Base-by-base conservation (phyloP, 2,888 invertebrate genomes). In the Parascotia fuliginaria region DNA sequence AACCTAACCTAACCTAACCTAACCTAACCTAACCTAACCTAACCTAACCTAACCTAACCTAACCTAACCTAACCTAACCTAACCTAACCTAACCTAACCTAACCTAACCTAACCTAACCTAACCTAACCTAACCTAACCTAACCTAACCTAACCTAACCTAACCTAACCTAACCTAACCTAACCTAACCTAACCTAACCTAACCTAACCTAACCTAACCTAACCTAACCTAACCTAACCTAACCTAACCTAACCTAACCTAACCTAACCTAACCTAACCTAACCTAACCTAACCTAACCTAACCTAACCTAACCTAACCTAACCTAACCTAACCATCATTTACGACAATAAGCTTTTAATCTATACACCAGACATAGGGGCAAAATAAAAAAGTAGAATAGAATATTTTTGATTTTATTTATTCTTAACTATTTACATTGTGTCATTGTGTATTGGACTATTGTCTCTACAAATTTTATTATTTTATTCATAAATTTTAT, bases 251-350 rank as follows among this genome's bases (percentile, higher is more conserved):
- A 55, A 58, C 54, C 55, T 58, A 56, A 54, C 56, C 56, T 54
- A 60, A 60, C 60, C 60, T 52, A 60, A 55, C 58, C 55, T 56
- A 55, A 54, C 55, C 54, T 56, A 60, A 57, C 61, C 61, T 57
- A 57, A 55, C 59, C 60, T 57, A 56, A 56, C 60, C 60, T 29
- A 40, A 29, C 9, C 9, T 12, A 14, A 29, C 16, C 16, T 16
- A 34, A 34, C 16, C 34, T 36, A 36, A 36, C 36, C 36, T 36
- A 36, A 36, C 36, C 36, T 36, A 36, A 36, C 36, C 36, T 36
- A 22, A 19, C 36, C 36, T 22, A 19, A 46, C 41, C 50, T 50
- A 54, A 22, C 54, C 55, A n/a, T n/a, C n/a, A n/a, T n/a, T n/a
- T n/a, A n/a, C n/a, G n/a, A n/a, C n/a, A n/a, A n/a, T n/a, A n/a